A percentile compares a stretch with the other conserved stretches of the same genome.
Conservation (phyloP, 2,113 vertebrate species). For the Poeciliopsis turrubarensis region DNA sequence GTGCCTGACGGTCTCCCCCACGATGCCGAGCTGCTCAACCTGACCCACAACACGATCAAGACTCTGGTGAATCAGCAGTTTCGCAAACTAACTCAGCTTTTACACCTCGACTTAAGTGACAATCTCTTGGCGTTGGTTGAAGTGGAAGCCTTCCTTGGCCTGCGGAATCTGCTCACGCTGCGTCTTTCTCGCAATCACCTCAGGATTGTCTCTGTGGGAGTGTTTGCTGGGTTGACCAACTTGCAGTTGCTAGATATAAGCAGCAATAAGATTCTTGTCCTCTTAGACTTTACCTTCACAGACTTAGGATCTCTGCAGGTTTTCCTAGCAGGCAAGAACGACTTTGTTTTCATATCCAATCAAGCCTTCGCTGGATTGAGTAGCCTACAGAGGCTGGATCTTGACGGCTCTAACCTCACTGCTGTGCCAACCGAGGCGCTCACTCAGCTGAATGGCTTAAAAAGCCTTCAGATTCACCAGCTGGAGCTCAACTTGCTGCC, state of each 20-base stretch:
- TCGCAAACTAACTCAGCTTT: constrained; percentile 72
- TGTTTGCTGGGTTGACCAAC: constrained; percentile 79
- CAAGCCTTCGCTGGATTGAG: constrained; percentile 81
- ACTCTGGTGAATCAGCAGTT: constrained; percentile 80
- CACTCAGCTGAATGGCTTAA: constrained; percentile 73
- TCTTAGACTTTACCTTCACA: constrained; percentile 86
- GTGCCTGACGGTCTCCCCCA: constrained; percentile 76
- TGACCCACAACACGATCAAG: constrained; percentile 83
- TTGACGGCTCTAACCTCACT: constrained; percentile 87
- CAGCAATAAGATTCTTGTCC: constrained; percentile 85
- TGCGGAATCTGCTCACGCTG: constrained; percentile 73
- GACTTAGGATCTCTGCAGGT: constrained; percentile 76
- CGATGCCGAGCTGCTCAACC: constrained; percentile 77
- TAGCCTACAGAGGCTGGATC: constrained; percentile 76
- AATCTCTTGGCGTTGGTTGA: constrained; percentile 84
- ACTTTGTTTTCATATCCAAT: constrained; percentile 82
- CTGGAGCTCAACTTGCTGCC: constrained; percentile 76
- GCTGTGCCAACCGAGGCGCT: constrained; percentile 81
- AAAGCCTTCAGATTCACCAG: constrained; percentile 73
- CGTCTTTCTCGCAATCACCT: constrained; percentile 81
- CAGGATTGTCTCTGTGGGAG: constrained; percentile 82
- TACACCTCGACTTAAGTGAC: constrained; percentile 85
- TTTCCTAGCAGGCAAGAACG: constrained; percentile 79
- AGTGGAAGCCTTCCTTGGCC: constrained; percentile 81
- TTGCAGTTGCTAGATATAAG: constrained; percentile 85